Percentiles rank a stretch among this genome's conserved stretches.
These are phyloP conservation scores for Notarius quadriscutis DNA, from an alignment of 2,113 vertebrate genomes.

Conservation along the genomic window DNA sequence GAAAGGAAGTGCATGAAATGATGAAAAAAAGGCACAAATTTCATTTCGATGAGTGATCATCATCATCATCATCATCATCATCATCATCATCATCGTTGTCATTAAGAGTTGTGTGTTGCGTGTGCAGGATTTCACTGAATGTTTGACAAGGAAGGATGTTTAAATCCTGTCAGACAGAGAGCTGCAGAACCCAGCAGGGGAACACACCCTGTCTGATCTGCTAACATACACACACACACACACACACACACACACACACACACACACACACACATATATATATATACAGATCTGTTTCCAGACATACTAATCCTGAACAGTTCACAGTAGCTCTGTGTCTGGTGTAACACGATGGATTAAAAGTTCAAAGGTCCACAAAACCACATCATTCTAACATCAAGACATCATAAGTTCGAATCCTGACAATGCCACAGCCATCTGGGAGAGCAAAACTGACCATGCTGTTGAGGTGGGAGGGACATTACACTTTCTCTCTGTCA, in stretches of 20 bases:
- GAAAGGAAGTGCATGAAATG: not conserved
- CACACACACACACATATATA: conserved; percentile 1
- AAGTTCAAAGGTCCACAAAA: not conserved
- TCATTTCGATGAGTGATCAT: not conserved
- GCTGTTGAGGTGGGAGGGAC: no score
- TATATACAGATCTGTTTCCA: not conserved
- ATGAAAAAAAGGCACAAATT: not conserved
- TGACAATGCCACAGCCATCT: no score
- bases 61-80: not conserved
- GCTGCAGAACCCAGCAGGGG: not conserved
- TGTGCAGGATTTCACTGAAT: not conserved
- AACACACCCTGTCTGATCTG: not conserved
- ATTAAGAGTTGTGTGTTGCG: not conserved
- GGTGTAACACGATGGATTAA: not conserved
- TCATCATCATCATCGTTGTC: not conserved
- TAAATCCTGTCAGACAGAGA: conserved; percentile 3
- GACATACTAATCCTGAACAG: not conserved
- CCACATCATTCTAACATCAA: no score
- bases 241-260: not conserved
- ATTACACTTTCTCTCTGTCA: no score
- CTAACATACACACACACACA: not conserved
- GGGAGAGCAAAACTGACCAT: no score
- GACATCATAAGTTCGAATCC: no score
- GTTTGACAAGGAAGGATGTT: not conserved
- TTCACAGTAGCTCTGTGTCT: not conserved